Conservation (phyloP, 2,797 vertebrate species). For the Pangasius djambal region DNA sequence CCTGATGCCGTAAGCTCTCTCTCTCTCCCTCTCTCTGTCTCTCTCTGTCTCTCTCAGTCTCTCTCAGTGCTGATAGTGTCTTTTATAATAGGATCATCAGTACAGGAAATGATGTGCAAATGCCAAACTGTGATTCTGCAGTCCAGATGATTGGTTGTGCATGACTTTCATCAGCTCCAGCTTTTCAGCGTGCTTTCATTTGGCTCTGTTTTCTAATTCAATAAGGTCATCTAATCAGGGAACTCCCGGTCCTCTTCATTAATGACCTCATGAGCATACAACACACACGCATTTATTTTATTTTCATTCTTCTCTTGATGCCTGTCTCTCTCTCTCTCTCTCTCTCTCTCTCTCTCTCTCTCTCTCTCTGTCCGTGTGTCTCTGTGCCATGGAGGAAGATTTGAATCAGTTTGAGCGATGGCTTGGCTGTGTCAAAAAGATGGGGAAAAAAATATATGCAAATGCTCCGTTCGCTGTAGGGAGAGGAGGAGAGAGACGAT, state of each 20-base stretch:
- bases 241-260: background rate
- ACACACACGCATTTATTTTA: background rate
- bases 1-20: slow-evolving; percentile 93
- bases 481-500: background rate
- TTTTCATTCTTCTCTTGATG: background rate
- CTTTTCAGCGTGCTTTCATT: background rate
- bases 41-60: background rate
- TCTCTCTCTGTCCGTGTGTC: background rate
- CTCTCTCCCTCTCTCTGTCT: background rate
- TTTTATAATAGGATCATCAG: background rate
- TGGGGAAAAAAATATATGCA: background rate
- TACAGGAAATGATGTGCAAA: slow-evolving; percentile 8
- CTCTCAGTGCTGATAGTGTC: background rate
- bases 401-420: background rate
- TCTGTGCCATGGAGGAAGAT: background rate
- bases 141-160: background rate
- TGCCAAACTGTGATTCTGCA: background rate
- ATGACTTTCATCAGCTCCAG: background rate
- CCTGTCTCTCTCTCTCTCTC: background rate
- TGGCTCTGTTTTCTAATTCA: slow-evolving; percentile 1
- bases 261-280: slow-evolving; percentile 7
- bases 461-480: background rate
- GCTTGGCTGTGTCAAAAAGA: background rate
- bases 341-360: background rate
- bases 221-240: slow-evolving; percentile 15